Percentiles rank a stretch among this genome's conserved stretches.
phyloP scores from a whole-genome alignment of 2,797 vertebrate species.

The Petrocephalus sullivani region DNA sequence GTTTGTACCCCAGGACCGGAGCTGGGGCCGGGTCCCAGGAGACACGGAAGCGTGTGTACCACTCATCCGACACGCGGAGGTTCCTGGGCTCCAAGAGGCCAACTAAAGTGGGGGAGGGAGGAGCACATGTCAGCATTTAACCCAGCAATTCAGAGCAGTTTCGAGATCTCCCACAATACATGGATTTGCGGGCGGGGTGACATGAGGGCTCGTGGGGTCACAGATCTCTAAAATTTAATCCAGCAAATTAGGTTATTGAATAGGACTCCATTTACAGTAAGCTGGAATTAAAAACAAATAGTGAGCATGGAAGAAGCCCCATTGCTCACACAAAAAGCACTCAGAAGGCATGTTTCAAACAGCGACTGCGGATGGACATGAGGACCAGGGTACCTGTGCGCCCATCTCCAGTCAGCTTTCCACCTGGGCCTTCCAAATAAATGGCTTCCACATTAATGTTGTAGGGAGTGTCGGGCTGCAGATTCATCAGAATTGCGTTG shows the following conservation, averaged over 20 bases:
- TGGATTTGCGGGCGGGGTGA: neutral
- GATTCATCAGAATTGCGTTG: conserved; percentile 78
- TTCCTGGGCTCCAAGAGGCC: conserved; percentile 83
- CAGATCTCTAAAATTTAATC: neutral
- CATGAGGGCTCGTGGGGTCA: neutral
- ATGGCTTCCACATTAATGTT: conserved; percentile 88
- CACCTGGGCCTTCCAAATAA: conserved; percentile 83
- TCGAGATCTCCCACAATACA: neutral
- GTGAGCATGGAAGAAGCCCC: neutral
- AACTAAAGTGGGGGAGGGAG: conserved; percentile 55
- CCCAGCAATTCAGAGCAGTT: too few species aligned
- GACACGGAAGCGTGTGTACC: conserved; percentile 94
- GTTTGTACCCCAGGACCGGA: conserved; percentile 87
- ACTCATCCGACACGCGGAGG: conserved; percentile 89
- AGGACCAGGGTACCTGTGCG: conserved; percentile 68
- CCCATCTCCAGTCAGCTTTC: conserved; percentile 77
- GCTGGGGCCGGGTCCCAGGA: conserved; percentile 84
- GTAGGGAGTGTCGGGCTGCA: conserved; percentile 83
- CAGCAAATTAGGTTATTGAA: neutral
- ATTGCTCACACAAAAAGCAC: neutral
- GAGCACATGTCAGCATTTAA: conserved; percentile 1
- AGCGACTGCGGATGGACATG: neutral
- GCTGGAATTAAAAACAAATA: neutral
- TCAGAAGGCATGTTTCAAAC: neutral
- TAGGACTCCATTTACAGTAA: neutral